Percentiles rank a stretch among this genome's conserved stretches.
phyloP scores from a whole-genome alignment of 2,888 invertebrate species.

The Operophtera brumata region DNA sequence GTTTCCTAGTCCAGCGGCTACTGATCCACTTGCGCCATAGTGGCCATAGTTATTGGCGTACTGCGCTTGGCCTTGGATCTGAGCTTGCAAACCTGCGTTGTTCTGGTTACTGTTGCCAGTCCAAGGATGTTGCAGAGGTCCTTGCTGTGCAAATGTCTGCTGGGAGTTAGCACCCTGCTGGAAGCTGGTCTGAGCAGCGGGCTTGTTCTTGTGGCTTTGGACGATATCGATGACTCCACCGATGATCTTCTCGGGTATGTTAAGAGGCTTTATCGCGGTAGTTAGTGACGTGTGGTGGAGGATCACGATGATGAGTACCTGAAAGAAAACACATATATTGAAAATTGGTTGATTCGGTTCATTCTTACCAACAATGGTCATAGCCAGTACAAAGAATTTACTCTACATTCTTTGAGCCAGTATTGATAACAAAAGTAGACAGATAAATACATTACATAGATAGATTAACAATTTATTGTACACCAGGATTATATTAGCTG shows the following conservation, averaged over 20 bases:
- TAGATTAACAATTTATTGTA: too few relatives aligned
- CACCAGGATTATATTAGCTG: too few relatives aligned
- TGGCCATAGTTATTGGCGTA: conserved; percentile 17
- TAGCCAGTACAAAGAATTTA: too few relatives aligned
- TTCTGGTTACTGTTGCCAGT: conserved; percentile 34
- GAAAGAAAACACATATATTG: conserved; percentile 8
- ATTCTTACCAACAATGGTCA: too few relatives aligned
- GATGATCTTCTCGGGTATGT: conserved; percentile 71
- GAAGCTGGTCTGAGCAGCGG: conserved; percentile 35
- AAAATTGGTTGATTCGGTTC: too few relatives aligned
- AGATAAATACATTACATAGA: too few relatives aligned
- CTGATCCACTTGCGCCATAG: conserved; percentile 23
- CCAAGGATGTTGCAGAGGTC: conserved; percentile 37
- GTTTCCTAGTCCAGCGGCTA: conserved; percentile 14
- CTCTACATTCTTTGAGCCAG: too few relatives aligned
- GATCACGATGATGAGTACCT: conserved; percentile 43
- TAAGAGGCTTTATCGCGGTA: conserved; percentile 46
- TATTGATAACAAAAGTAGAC: too few relatives aligned
- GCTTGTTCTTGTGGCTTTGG: conserved; percentile 69
- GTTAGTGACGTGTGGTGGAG: conserved; percentile 28
- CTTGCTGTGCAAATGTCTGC: conserved; percentile 40
- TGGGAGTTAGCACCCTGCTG: conserved; percentile 40
- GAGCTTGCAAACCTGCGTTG: conserved; percentile 24
- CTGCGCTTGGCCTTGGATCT: conserved; percentile 30
- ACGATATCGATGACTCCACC: conserved; percentile 73